A percentile compares a stretch with the other conserved stretches of the same genome.
Conservation (phyloP, 2,113 vertebrate species). For the Conger conger region DNA sequence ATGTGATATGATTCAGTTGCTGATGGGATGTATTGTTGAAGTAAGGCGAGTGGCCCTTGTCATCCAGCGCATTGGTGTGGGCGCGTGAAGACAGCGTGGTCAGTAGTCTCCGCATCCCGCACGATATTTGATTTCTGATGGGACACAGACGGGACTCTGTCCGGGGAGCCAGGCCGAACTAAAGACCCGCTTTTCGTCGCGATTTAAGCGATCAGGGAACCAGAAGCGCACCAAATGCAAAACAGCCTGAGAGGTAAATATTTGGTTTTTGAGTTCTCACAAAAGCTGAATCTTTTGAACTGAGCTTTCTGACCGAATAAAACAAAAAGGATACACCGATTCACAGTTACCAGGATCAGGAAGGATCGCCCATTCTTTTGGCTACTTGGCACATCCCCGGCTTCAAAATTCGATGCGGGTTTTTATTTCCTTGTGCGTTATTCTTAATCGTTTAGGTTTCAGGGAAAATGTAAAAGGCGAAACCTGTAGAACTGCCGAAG, state of each 20-base stretch:
- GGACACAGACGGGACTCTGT: constrained; percentile 2
- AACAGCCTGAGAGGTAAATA: constrained; percentile 16
- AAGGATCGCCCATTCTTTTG: not conserved
- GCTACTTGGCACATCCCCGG: not conserved
- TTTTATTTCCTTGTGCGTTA: not conserved
- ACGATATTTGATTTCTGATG: constrained; percentile 2
- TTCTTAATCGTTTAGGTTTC: not conserved
- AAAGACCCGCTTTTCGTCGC: not conserved
- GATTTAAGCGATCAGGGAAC: not conserved
- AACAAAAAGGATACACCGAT: not conserved
- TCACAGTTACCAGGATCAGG: not conserved
- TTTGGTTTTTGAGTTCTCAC: not conserved
- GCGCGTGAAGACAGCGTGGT: not conserved
- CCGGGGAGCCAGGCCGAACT: not conserved
- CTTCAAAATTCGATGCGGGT: not conserved
- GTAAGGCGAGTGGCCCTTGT: not conserved
- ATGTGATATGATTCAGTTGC: not conserved
- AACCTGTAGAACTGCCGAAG: constrained; percentile 1
- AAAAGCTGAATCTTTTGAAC: not conserved
- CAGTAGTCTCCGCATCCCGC: not conserved
- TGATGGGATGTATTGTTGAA: not conserved
- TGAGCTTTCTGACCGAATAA: not conserved
- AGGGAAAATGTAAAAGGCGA: not conserved
- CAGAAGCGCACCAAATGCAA: not conserved
- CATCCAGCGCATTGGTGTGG: not conserved